phyloP scores from a whole-genome alignment of 2,113 vertebrate species.

The human region DNA sequence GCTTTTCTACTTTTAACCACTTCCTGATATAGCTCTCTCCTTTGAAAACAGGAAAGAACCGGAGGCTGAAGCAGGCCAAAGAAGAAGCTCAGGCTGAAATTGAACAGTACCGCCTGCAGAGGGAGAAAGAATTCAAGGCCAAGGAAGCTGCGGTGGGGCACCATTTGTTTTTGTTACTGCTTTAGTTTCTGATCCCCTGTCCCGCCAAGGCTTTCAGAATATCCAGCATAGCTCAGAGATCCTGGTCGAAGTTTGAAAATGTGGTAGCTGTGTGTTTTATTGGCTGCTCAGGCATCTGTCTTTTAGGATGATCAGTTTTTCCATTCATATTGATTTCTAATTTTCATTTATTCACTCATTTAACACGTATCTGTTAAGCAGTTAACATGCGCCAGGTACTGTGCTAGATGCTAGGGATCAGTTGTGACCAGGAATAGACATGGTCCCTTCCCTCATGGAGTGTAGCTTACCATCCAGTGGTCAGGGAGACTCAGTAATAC shows the following conservation, averaged over 20 bases:
- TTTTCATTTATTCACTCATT: not conserved
- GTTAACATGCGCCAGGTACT: not conserved
- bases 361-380: not conserved
- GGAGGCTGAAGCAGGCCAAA: constrained; percentile 97
- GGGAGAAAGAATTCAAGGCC: constrained; percentile 98
- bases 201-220: not conserved
- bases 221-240: not conserved
- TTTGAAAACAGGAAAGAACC: constrained; percentile 91
- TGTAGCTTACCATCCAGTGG: not conserved
- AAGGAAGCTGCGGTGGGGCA: constrained; percentile 93
- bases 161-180: not conserved
- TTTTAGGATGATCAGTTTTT: constrained; percentile 7
- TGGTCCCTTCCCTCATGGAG: not conserved
- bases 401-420: not conserved
- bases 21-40: not conserved
- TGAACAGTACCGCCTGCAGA: constrained; percentile 96
- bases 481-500: not conserved
- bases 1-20: constrained; percentile 37
- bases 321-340: not conserved
- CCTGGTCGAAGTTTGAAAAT: not conserved
- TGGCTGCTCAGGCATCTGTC: not conserved
- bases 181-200: not conserved
- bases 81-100: constrained; percentile 99
- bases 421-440: not conserved
- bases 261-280: not conserved